A percentile compares a stretch with the other conserved stretches of the same genome.
These are phyloP conservation scores for Caerostris darwini DNA, from an alignment of 1,140 invertebrate genomes.

Conservation along the genomic window DNA sequence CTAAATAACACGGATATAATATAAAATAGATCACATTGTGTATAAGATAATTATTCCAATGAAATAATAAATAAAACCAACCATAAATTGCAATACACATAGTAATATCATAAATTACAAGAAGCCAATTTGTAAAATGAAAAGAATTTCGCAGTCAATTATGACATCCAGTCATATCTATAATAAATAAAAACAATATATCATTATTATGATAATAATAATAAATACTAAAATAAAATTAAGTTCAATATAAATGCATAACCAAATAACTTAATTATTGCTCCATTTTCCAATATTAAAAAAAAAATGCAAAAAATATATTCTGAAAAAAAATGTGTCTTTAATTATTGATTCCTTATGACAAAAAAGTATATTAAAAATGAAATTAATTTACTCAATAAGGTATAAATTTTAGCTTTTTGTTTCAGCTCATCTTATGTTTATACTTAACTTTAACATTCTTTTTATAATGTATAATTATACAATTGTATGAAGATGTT, in stretches of 20 bases:
- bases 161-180: background rate
- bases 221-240: background rate
- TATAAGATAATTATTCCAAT: background rate
- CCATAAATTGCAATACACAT: background rate
- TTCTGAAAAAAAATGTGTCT: too few relatives aligned
- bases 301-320: background rate
- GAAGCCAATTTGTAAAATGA: background rate
- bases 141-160: constrained; percentile 7
- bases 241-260: background rate
- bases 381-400: too few relatives aligned
- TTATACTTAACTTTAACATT: too few relatives aligned
- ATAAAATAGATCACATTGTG: background rate
- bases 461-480: too few relatives aligned
- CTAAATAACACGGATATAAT: background rate
- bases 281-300: background rate
- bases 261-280: background rate
- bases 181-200: background rate
- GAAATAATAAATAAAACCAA: background rate
- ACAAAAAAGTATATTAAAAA: too few relatives aligned
- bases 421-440: too few relatives aligned
- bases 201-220: background rate
- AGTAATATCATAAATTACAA: background rate
- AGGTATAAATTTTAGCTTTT: too few relatives aligned
- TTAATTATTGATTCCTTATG: too few relatives aligned
- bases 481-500: too few relatives aligned